Evolutionary conservation across 2,888 invertebrate species (phyloP).

Genomic region (Hydroisotoma schaefferi): DNA sequence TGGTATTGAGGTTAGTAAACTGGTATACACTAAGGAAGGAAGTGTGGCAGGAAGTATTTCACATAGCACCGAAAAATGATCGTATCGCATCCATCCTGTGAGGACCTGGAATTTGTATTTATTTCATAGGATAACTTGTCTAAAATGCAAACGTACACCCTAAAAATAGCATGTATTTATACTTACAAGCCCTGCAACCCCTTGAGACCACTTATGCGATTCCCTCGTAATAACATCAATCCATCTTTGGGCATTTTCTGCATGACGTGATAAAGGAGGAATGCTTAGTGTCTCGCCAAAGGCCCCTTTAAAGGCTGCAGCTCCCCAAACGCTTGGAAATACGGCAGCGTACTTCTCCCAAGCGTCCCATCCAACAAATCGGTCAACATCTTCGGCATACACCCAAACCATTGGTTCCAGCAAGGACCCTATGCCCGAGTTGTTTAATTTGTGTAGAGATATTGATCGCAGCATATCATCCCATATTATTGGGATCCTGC

Average conservation of each 20-base stretch:
- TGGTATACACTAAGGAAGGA: conserved; percentile 58
- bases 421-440: conserved; percentile 62
- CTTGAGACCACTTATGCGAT: conserved; percentile 44
- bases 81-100: conserved; percentile 58
- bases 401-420: conserved; percentile 78
- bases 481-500: conserved; percentile 71
- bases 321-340: conserved; percentile 72
- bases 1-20: conserved; percentile 41
- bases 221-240: conserved; percentile 50
- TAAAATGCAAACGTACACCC: background rate
- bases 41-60: conserved; percentile 65
- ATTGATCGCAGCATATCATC: conserved; percentile 76
- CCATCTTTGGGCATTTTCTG: conserved; percentile 70
- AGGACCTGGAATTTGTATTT: conserved; percentile 32
- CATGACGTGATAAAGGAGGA: conserved; percentile 64
- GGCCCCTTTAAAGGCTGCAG: conserved; percentile 81
- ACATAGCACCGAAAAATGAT: conserved; percentile 67
- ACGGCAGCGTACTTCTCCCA: conserved; percentile 65
- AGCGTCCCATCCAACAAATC: conserved; percentile 53
- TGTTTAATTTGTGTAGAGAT: conserved; percentile 52
- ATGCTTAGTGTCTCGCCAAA: conserved; percentile 69
- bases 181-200: conserved; percentile 49
- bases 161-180: conserved; percentile 36
- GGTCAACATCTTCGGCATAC: conserved; percentile 68
- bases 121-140: background rate